These are phyloP conservation scores for Mesorhabditis sp. DNA, from an alignment of 2,888 invertebrate genomes.

Conservation along the genomic window DNA sequence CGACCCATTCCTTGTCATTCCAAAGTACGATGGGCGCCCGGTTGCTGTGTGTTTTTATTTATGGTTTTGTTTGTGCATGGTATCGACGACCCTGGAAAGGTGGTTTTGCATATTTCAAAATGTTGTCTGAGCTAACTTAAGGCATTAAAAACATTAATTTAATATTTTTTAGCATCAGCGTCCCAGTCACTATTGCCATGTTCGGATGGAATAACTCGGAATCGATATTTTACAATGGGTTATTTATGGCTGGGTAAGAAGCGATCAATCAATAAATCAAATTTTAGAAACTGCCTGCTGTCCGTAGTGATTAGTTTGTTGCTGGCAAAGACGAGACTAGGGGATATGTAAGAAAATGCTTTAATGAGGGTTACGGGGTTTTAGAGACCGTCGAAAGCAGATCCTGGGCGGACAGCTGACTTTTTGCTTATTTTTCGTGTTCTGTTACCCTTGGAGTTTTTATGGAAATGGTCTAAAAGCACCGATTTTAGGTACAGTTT, in stretches of 20 bases:
- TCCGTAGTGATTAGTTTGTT: background rate
- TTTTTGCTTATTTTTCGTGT: slow-evolving; percentile 3
- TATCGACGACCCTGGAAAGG: background rate
- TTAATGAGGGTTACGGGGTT: background rate
- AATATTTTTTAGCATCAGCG: background rate
- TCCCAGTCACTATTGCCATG: background rate
- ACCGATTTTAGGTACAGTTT: background rate
- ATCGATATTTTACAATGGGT: background rate
- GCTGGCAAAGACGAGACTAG: background rate
- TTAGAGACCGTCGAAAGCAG: background rate
- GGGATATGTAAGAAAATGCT: background rate
- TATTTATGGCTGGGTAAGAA: background rate
- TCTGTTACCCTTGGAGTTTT: background rate
- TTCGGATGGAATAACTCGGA: slow-evolving; percentile 2
- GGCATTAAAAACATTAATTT: background rate
- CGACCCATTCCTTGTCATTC: slow-evolving; percentile 31
- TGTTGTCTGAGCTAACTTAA: background rate
- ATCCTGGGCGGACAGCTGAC: background rate
- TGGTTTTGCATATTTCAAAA: background rate
- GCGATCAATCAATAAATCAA: background rate
- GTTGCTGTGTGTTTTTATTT: slow-evolving; percentile 25
- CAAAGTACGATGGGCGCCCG: slow-evolving; percentile 26
- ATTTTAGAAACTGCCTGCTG: background rate
- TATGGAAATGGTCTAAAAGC: background rate
- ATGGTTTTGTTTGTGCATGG: slow-evolving; percentile 18